Base-by-base conservation (phyloP, 2,888 invertebrate genomes). In the Campoplex nolae region DNA sequence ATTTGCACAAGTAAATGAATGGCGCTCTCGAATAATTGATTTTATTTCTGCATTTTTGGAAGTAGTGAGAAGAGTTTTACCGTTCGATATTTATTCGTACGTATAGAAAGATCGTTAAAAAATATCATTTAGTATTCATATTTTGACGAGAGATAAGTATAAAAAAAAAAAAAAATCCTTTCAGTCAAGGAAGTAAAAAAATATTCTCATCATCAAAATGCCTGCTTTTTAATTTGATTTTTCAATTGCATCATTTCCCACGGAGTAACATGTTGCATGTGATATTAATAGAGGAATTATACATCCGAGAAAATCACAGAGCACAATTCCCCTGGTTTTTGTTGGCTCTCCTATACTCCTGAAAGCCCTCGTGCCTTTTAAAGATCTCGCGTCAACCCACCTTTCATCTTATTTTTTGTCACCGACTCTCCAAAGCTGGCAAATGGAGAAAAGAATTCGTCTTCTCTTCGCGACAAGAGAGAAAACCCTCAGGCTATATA, bases 351-450 rank as follows among this genome's bases (percentile, higher is more conserved):
- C 45, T 32, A 35, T 56, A 74, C 38, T 58, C 23, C 23, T 28
- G 18, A 51, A 28, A 32, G 32, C 16, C 6, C 38, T 35, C 51
- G 77, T 23, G 13, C 23, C 77, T 54, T 67, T 67, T 79, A 2
- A 62, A 84, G 68, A 58, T 71, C 76, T 35, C 65, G n/a, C 68
- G 58, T 80, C 70, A 54, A 70, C 68, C 51, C 58, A 54, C 51
- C 16, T 79, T 73, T 79, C 54, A 45, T 58, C 35, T 54, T 9
- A 32, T 62, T 62, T 80, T 68, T 79, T 84, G 48, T 38, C 54
- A 38, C 48, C 62, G n/a, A 42, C 51, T 48, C 74, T 58, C 45
- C 58, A 68, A 79, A 70, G 67, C 84, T 79, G 67, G 13, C 67
- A 68, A 45, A 79, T 68, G 51, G 68, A 28, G 13, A 62, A 56